phyloP scores from a whole-genome alignment of 2,888 invertebrate genomes.

The Meta bourneti region DNA sequence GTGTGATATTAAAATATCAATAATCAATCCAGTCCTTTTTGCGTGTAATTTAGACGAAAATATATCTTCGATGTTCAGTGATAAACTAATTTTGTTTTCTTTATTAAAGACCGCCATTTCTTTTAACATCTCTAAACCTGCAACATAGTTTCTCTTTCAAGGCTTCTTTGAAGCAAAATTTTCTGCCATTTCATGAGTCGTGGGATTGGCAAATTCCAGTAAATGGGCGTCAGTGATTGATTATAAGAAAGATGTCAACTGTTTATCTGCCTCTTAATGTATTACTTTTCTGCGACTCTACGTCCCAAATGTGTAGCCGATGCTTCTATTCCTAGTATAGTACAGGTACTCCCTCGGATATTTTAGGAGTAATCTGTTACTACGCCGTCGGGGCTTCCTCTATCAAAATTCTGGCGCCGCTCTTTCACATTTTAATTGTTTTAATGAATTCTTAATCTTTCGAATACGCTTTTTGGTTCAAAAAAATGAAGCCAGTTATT shows the following conservation, averaged over 20 bases:
- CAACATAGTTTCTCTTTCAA: too few species aligned
- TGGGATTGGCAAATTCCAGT: not conserved
- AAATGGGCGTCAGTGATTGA: not conserved
- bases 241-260: not conserved
- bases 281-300: not conserved
- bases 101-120: too few species aligned
- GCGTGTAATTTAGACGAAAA: too few species aligned
- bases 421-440: not conserved
- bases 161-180: too few species aligned
- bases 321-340: slow-evolving; percentile 26
- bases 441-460: not conserved
- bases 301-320: slow-evolving; percentile 3
- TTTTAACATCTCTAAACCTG: too few species aligned
- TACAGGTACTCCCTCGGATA: slow-evolving; percentile 24
- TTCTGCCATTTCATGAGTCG: not conserved
- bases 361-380: slow-evolving; percentile 19
- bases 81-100: too few species aligned
- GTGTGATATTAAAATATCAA: too few species aligned
- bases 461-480: not conserved
- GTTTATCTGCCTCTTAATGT: slow-evolving; percentile 1
- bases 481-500: too few species aligned
- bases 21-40: too few species aligned
- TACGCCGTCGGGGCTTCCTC: slow-evolving; percentile 2
- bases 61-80: too few species aligned
- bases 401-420: not conserved